These are phyloP conservation scores for Charadrius vociferus DNA, from an alignment of 2,113 vertebrate genomes.

Conservation along the genomic window DNA sequence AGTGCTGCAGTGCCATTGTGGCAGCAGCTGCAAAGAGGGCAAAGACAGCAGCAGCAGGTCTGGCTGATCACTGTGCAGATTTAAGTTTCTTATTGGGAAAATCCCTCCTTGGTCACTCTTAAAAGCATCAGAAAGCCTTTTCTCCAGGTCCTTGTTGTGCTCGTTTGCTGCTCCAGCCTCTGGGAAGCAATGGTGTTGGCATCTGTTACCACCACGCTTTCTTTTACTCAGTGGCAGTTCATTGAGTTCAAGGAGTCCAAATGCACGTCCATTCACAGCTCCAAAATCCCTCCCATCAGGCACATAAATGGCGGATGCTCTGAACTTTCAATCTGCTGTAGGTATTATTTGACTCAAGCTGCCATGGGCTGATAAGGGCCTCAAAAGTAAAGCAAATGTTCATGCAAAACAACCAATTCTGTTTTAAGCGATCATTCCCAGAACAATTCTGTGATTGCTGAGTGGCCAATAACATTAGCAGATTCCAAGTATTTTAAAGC, in stretches of 20 bases:
- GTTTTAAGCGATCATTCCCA: not conserved
- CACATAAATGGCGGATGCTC: not conserved
- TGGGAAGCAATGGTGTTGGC: accelerated
- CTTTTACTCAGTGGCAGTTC: not conserved
- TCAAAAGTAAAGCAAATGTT: not conserved
- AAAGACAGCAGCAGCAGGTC: not conserved
- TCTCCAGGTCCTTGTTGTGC: not conserved
- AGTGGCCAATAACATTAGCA: not conserved
- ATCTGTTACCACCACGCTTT: not conserved
- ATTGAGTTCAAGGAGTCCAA: not conserved
- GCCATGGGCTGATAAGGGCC: not conserved
- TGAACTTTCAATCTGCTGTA: not conserved
- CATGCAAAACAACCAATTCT: not conserved
- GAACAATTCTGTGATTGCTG: not conserved
- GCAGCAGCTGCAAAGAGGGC: not conserved
- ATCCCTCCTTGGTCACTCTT: not conserved
- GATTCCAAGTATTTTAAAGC: not conserved
- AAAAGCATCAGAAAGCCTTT: not conserved
- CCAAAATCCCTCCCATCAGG: not conserved
- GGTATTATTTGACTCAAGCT: not conserved
- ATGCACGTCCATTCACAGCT: not conserved
- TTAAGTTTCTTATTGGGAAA: not conserved
- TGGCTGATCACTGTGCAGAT: not conserved
- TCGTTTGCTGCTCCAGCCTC: not conserved
- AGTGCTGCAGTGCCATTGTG: not conserved